phyloP scores from a whole-genome alignment of 2,113 vertebrate genomes.

The Leptosomus discolor region DNA sequence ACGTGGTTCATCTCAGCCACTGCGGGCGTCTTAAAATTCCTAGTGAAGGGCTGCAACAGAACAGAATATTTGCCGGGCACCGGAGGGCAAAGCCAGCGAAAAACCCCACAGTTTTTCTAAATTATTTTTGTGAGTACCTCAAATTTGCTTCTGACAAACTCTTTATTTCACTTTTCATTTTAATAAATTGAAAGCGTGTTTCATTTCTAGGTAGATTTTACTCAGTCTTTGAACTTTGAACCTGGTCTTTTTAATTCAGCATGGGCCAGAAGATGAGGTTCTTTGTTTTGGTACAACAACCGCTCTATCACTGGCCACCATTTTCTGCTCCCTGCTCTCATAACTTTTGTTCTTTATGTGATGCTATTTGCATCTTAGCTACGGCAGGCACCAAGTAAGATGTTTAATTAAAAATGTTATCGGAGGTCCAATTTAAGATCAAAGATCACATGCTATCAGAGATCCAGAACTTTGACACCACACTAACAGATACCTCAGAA shows the following conservation, averaged over 20 bases:
- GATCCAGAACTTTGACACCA: background rate
- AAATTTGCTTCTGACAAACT: background rate
- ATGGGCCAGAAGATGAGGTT: background rate
- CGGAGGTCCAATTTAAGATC: background rate
- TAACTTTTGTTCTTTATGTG: background rate
- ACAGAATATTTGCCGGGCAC: background rate
- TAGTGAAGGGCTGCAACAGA: background rate
- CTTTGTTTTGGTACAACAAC: background rate
- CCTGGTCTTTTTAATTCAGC: background rate
- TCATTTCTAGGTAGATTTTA: background rate
- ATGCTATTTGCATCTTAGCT: slow-evolving; percentile 9
- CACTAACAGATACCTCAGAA: slow-evolving; percentile 24
- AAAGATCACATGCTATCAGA: slow-evolving; percentile 38
- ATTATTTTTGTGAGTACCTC: background rate
- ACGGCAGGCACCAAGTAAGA: slow-evolving; percentile 23
- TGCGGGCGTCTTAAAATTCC: background rate
- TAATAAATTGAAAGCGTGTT: background rate
- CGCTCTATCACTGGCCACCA: fast-evolving
- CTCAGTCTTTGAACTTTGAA: background rate
- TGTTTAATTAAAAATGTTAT: slow-evolving; percentile 54
- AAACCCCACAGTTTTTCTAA: background rate
- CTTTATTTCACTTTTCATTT: background rate
- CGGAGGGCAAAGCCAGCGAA: background rate
- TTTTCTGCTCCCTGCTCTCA: background rate
- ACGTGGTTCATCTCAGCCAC: background rate